Percentiles rank a stretch among this genome's conserved stretches.
phyloP scores from a whole-genome alignment of 1,140 invertebrate species.

The Zaprionus camerounensis region DNA sequence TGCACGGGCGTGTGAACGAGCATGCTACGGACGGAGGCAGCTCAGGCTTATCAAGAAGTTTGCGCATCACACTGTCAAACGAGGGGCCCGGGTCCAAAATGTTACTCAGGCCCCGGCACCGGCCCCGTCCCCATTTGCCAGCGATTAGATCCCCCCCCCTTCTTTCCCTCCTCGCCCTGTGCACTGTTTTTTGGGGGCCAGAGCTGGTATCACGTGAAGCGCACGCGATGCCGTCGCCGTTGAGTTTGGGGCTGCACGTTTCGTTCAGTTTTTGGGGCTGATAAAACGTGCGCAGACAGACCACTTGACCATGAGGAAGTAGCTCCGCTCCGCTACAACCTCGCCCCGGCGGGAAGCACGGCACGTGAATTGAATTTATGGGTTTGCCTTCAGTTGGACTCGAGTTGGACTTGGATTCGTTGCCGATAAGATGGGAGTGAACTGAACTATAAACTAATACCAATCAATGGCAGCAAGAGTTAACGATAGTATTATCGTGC shows the following conservation, averaged over 20 bases:
- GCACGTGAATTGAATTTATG: background rate
- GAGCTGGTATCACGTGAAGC: conserved; percentile 50
- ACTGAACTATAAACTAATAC: no score
- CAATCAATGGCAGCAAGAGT: no score
- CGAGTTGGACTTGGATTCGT: background rate
- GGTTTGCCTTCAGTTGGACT: no score
- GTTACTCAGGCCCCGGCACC: conserved; percentile 42
- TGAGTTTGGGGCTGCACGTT: conserved; percentile 1
- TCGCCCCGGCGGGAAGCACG: background rate
- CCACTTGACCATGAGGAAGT: conserved; percentile 35
- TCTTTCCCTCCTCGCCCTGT: background rate
- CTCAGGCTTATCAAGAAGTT: conserved; percentile 36
- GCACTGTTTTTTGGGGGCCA: conserved; percentile 4
- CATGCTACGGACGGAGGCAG: background rate
- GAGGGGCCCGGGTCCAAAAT: conserved; percentile 35
- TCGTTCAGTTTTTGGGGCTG: conserved; percentile 4
- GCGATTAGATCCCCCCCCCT: background rate
- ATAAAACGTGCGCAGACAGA: conserved; percentile 27
- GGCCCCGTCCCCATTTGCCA: conserved; percentile 25
- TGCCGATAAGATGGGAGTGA: no score
- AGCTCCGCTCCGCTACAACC: background rate
- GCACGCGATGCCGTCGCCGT: conserved; percentile 42
- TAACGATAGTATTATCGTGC: no score
- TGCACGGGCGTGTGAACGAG: conserved; percentile 12
- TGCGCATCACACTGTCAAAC: conserved; percentile 35